Base-by-base conservation (phyloP, 2,113 vertebrate species). In the Sinocyclocheilus rhinocerous region DNA sequence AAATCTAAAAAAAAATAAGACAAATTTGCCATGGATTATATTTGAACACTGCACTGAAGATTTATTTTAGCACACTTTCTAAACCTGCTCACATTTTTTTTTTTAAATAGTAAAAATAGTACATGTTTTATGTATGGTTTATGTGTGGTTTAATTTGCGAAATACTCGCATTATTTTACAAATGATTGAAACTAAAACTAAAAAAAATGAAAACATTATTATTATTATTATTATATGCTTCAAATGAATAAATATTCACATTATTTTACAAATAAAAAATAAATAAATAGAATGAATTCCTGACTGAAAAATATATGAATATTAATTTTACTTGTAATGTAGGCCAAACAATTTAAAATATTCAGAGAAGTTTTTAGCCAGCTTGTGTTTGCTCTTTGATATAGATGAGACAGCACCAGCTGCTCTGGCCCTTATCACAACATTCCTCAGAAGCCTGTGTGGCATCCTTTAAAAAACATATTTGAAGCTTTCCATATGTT, bases 381-480 rank as follows among this genome's bases (percentile, higher is more conserved):
- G 48, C 22, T 26, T 59, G 70, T 89, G 76, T 50, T 81, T 76
- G 70, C 50, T 81, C 75, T 85, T 84, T 67, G 70, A 87, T 87
- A 82, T 76, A 82, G 72, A 87, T 87, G 83, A 91, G 89, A 81
- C 89, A 86, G 83, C 86, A 83, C 48, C 86, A 86, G 78, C 87
- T 88, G 90, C 78, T 78, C 81, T 84, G 52, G 83, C 86, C 88
- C 86, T 91, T 92, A 92, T 93, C 85, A 85, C 67, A 77, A 87
- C 90, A 91, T 93, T 94, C 92, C 91, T 88, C 63, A 89, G 83
- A 86, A 90, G 91, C 92, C 90, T 90, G 36, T 76, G 79, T 87
- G 88, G 87, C 82, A 86, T 76, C 81, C 85, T 81, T 92, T 92
- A 92, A 93, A 93, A 93, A 93, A 95, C 93, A 93, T 42, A 13